phyloP scores from a whole-genome alignment of 1,140 invertebrate species.

The Calephelis nemesis region DNA sequence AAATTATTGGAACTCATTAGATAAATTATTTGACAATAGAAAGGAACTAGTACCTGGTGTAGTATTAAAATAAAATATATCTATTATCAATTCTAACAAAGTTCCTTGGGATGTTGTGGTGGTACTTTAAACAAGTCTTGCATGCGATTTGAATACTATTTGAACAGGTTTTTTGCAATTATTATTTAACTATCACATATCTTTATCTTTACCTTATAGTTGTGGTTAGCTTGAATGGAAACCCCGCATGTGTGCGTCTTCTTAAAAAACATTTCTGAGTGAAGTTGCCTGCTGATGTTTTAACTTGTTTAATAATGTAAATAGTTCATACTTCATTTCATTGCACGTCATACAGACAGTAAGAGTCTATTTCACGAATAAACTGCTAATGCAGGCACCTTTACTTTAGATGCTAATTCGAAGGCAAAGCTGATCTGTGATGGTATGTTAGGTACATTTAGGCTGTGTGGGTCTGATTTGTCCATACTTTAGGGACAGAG shows the following conservation, averaged over 20 bases:
- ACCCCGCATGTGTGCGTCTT: slow-evolving; percentile 14
- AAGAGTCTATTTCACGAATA: background rate
- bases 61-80: slow-evolving; percentile 26
- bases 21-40: slow-evolving; percentile 29
- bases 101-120: slow-evolving; percentile 48
- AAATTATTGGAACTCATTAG: slow-evolving; percentile 3
- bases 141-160: slow-evolving; percentile 11
- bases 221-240: slow-evolving; percentile 12
- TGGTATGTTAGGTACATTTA: slow-evolving; percentile 70
- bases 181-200: background rate
- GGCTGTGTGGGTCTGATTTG: slow-evolving; percentile 57
- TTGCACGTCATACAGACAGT: background rate
- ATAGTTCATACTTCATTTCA: too few relatives aligned
- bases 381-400: slow-evolving; percentile 41
- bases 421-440: slow-evolving; percentile 75
- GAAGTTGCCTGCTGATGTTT: slow-evolving; percentile 6
- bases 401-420: slow-evolving; percentile 57
- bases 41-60: slow-evolving; percentile 39
- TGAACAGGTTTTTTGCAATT: slow-evolving; percentile 1
- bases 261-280: slow-evolving; percentile 14
- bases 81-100: slow-evolving; percentile 30
- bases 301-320: too few relatives aligned
- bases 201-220: slow-evolving; percentile 5
- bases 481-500: slow-evolving; percentile 40
- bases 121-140: slow-evolving; percentile 38